Conservation (phyloP, 2,113 vertebrate genomes). For the Chaetodon auriga region DNA sequence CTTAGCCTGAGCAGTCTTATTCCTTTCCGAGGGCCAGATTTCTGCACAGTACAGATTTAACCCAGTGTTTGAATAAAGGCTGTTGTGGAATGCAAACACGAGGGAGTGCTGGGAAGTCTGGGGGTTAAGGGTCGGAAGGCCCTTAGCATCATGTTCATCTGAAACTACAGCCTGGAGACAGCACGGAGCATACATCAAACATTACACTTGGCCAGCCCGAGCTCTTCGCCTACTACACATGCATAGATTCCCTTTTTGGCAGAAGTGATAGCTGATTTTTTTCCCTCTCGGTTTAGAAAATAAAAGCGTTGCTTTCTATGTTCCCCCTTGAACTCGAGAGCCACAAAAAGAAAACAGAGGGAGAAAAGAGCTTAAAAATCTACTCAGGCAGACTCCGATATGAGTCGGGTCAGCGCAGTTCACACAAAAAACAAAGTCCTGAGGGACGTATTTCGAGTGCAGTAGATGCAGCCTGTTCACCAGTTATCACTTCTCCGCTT, state of each 20-base stretch:
- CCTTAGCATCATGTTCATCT: constrained; percentile 63
- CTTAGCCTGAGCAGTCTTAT: background rate
- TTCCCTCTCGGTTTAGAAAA: background rate
- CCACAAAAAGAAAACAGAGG: background rate
- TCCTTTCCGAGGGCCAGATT: constrained; percentile 1
- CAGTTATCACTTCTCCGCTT: constrained; percentile 73
- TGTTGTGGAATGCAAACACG: constrained; percentile 47
- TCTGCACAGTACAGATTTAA: constrained; percentile 23
- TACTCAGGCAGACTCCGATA: background rate
- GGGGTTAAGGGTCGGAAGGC: constrained; percentile 55
- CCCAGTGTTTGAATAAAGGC: background rate
- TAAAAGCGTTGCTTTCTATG: constrained; percentile 10
- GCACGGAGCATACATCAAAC: constrained; percentile 35
- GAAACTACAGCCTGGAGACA: constrained; percentile 61
- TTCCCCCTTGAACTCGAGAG: constrained; percentile 26
- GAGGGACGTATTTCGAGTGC: background rate
- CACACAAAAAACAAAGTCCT: constrained; percentile 11
- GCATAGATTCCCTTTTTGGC: constrained; percentile 7
- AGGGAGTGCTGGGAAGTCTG: constrained; percentile 43
- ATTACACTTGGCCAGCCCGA: constrained; percentile 13
- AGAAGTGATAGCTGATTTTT: background rate
- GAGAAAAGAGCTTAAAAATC: background rate
- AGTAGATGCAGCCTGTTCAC: constrained; percentile 5
- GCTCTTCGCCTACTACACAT: constrained; percentile 43
- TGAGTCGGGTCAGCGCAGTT: constrained; percentile 2